A percentile compares a stretch with the other conserved stretches of the same genome.
phyloP scores from a whole-genome alignment of 1,140 invertebrate species.

The Whitmania pigra region DNA sequence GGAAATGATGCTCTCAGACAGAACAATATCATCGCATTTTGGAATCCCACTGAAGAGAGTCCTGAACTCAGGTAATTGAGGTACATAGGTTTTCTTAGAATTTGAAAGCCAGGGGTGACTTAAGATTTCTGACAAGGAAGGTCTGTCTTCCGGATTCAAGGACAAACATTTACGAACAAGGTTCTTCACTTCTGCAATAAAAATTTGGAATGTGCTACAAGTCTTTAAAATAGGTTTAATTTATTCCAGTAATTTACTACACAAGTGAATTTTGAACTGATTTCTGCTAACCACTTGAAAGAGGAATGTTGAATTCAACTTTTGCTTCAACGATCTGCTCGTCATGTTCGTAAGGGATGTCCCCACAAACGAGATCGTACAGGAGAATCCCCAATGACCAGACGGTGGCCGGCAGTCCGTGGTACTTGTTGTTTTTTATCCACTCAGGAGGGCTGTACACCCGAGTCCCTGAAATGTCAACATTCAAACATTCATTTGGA shows the following conservation, averaged over 20 bases:
- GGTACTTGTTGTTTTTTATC: slow-evolving; percentile 50
- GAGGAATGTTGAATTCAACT: not conserved
- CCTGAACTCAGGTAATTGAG: not conserved
- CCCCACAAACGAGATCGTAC: slow-evolving; percentile 58
- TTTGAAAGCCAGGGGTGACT: slow-evolving; percentile 48
- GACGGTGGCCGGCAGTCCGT: slow-evolving; percentile 52
- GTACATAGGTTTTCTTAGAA: not conserved
- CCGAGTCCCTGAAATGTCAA: slow-evolving; percentile 45
- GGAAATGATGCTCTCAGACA: too few species aligned
- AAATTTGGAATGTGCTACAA: not conserved
- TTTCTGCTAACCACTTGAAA: slow-evolving; percentile 1
- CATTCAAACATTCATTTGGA: not conserved
- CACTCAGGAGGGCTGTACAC: slow-evolving; percentile 61
- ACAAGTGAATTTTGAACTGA: not conserved
- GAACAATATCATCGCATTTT: too few species aligned
- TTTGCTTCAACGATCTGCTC: slow-evolving; percentile 51
- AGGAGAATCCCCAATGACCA: slow-evolving; percentile 59
- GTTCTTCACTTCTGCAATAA: slow-evolving; percentile 48
- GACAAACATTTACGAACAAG: slow-evolving; percentile 50
- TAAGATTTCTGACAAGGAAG: slow-evolving; percentile 49
- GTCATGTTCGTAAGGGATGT: slow-evolving; percentile 58
- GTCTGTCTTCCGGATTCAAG: slow-evolving; percentile 45
- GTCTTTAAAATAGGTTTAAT: not conserved
- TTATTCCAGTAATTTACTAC: too few species aligned
- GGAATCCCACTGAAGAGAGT: too few species aligned